phyloP scores from a whole-genome alignment of 2,888 invertebrate species.

The Pristionchus japonicus region DNA sequence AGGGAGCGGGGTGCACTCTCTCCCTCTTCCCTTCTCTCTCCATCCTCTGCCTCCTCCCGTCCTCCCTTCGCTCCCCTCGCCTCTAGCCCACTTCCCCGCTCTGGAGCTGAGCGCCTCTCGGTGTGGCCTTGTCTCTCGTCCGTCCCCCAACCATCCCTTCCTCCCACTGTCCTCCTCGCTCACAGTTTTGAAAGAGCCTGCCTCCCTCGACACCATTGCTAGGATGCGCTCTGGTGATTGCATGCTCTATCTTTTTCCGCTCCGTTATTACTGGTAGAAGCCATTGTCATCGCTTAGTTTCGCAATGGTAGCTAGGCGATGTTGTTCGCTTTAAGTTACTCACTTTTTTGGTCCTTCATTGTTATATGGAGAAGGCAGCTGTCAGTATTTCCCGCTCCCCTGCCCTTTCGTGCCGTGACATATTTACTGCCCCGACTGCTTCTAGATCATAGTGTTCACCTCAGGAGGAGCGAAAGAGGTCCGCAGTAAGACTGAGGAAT shows the following conservation, averaged over 20 bases:
- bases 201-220: background rate
- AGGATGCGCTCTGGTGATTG: background rate
- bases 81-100: background rate
- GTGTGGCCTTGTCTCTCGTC: constrained; percentile 5
- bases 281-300: background rate
- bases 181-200: background rate
- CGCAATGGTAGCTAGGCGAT: background rate
- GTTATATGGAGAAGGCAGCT: background rate
- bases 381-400: background rate
- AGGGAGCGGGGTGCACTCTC: background rate
- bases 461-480: background rate
- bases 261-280: background rate
- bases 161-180: background rate
- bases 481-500: constrained; percentile 16
- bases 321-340: background rate
- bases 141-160: background rate
- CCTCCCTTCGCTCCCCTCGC: background rate
- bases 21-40: background rate
- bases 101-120: background rate
- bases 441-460: background rate
- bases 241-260: background rate
- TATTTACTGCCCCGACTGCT: background rate
- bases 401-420: background rate
- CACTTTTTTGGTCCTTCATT: background rate
- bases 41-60: background rate